phyloP scores from a whole-genome alignment of 2,888 invertebrate genomes.

The Stenichneumon culpator region DNA sequence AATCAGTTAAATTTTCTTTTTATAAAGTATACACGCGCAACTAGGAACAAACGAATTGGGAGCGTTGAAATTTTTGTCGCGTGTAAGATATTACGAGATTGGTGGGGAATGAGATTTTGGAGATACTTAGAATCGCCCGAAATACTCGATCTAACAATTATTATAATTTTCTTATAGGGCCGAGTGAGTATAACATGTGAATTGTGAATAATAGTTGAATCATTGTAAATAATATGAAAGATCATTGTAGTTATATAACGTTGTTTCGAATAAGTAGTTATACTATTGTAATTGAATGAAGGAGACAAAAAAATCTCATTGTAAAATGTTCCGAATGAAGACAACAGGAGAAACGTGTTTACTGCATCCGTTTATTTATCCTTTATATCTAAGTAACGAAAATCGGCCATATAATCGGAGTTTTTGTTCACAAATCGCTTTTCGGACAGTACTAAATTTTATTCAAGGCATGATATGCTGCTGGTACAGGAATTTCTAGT shows the following conservation, averaged over 20 bases:
- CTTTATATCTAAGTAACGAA: slow-evolving; percentile 17
- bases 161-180: slow-evolving; percentile 14
- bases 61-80: background rate
- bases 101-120: slow-evolving; percentile 15
- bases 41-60: background rate
- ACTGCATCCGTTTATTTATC: slow-evolving; percentile 35
- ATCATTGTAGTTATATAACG: slow-evolving; percentile 31
- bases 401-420: background rate
- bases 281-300: slow-evolving; percentile 21
- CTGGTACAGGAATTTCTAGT: slow-evolving; percentile 20
- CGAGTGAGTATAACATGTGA: slow-evolving; percentile 39
- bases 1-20: background rate
- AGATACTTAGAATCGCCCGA: background rate
- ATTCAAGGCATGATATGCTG: slow-evolving; percentile 29
- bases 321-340: slow-evolving; percentile 24
- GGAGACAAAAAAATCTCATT: background rate
- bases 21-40: background rate
- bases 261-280: slow-evolving; percentile 34
- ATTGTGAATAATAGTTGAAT: slow-evolving; percentile 54
- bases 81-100: slow-evolving; percentile 3
- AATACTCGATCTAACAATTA: slow-evolving; percentile 28
- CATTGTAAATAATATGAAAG: slow-evolving; percentile 61
- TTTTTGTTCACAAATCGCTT: background rate
- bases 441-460: slow-evolving; percentile 22
- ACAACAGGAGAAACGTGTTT: slow-evolving; percentile 26